Conservation (phyloP, 2,113 vertebrate species). For the Fulmarus glacialis region DNA sequence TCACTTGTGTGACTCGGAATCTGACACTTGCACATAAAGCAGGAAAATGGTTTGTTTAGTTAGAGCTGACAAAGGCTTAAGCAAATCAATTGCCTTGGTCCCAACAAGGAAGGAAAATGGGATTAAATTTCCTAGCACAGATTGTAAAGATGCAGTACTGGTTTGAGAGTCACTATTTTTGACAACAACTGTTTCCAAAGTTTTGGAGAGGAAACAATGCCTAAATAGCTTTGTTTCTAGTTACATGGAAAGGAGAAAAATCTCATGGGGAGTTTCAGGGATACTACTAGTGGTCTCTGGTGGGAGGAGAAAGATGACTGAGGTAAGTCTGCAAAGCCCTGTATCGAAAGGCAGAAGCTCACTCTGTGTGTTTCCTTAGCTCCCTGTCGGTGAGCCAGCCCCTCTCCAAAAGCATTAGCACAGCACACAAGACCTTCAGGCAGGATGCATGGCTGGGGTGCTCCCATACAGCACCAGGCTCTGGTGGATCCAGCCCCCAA, state of each 20-base stretch:
- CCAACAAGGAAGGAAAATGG: background rate
- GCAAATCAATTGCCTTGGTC: background rate
- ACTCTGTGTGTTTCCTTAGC: background rate
- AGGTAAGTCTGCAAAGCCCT: background rate
- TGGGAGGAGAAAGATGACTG: background rate
- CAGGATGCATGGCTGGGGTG: background rate
- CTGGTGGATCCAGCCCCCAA: background rate
- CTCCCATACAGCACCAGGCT: background rate
- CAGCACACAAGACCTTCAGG: background rate
- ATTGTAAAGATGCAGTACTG: background rate
- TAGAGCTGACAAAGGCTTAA: slow-evolving; percentile 4
- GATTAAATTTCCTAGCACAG: background rate
- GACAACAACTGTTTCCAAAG: background rate
- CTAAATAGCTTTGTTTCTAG: background rate
- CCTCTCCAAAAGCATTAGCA: background rate
- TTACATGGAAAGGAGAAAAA: background rate
- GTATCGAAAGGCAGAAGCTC: background rate
- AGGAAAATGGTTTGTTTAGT: background rate
- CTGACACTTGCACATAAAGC: background rate
- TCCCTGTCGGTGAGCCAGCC: background rate
- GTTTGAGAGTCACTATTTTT: background rate
- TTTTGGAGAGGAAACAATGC: background rate
- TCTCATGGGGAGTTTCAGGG: background rate
- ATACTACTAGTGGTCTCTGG: background rate
- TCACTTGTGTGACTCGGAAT: background rate